phyloP scores from a whole-genome alignment of 1,140 invertebrate species.

The Papilio polytes region DNA sequence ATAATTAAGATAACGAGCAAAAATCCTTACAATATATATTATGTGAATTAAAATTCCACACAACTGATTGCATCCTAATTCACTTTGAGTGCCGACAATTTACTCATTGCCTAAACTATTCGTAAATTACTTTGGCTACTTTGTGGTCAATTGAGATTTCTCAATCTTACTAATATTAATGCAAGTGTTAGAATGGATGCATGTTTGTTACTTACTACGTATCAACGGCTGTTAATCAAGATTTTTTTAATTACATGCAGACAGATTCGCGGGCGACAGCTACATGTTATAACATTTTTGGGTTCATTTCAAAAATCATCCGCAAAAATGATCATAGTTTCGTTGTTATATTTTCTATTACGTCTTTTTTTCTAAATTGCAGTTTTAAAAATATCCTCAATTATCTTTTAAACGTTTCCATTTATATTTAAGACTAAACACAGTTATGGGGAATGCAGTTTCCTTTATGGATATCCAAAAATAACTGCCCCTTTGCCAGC shows the following conservation, averaged over 20 bases:
- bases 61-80: background rate
- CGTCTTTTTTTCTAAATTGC: background rate
- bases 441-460: constrained; percentile 19
- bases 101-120: background rate
- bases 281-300: too few species aligned
- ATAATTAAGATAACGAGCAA: background rate
- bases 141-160: background rate
- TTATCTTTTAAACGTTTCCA: background rate
- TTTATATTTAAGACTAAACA: background rate
- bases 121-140: background rate
- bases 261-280: too few species aligned
- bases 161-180: background rate
- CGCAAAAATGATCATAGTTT: background rate
- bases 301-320: too few species aligned
- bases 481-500: constrained; percentile 18
- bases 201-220: background rate
- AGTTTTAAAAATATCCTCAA: background rate
- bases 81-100: background rate
- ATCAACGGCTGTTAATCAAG: too few species aligned
- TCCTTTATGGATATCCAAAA: background rate
- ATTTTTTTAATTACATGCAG: too few species aligned
- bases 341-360: background rate
- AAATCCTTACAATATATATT: background rate
- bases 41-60: background rate
- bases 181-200: background rate